Evolutionary conservation across 2,888 invertebrate species (phyloP).

Genomic region (Mesorhabditis belari): DNA sequence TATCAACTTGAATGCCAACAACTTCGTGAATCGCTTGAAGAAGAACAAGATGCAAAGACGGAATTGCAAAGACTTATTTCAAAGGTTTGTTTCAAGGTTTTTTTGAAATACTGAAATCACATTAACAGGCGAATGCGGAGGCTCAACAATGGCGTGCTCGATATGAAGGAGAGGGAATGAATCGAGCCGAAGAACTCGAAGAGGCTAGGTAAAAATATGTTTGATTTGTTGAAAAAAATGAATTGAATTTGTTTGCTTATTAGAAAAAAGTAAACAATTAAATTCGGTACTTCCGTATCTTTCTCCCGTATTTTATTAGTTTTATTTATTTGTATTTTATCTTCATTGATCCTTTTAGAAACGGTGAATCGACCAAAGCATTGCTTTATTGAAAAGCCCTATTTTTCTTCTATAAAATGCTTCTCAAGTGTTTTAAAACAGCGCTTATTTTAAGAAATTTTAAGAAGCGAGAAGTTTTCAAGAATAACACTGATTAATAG

Average conservation of each 20-base stretch:
- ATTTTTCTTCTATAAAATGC: too few relatives aligned
- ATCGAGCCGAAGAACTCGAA: constrained; percentile 55
- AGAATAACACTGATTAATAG: too few relatives aligned
- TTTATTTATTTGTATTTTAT: not conserved
- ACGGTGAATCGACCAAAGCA: too few relatives aligned
- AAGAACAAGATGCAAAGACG: constrained; percentile 91
- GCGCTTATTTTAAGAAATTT: too few relatives aligned
- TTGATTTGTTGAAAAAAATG: not conserved
- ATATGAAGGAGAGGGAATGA: constrained; percentile 74
- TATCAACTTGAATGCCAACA: constrained; percentile 96
- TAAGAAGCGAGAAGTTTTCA: too few relatives aligned
- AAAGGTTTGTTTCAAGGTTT: constrained; percentile 41
- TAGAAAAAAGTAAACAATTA: not conserved
- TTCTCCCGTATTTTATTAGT: not conserved
- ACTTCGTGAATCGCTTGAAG: constrained; percentile 96
- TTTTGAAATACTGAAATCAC: not conserved
- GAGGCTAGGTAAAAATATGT: constrained; percentile 61
- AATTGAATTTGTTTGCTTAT: not conserved
- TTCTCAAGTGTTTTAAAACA: too few relatives aligned
- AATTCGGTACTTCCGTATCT: not conserved
- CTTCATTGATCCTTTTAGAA: not conserved
- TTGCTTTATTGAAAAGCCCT: too few relatives aligned
- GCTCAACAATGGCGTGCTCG: constrained; percentile 68
- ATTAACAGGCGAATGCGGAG: constrained; percentile 87
- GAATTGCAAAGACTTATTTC: constrained; percentile 96